Evolutionary conservation across 2,797 vertebrate species (phyloP).

Genomic region (Garrulus glandarius): DNA sequence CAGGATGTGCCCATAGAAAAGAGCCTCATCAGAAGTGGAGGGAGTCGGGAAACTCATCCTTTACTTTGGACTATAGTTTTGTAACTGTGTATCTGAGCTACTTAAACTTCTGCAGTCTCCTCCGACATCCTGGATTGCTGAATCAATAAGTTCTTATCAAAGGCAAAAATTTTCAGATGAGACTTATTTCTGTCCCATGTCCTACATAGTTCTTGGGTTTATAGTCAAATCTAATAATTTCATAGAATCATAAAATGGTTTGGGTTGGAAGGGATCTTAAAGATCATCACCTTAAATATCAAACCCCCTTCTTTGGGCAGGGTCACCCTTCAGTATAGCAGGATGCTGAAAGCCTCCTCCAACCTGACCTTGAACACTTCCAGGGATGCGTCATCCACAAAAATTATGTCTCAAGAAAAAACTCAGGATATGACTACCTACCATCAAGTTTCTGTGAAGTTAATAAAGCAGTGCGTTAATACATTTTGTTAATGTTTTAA

Average conservation of each 20-base stretch:
- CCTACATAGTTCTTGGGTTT: background rate
- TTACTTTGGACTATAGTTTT: background rate
- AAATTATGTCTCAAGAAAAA: background rate
- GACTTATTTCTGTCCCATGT: background rate
- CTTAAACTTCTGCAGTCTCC: background rate
- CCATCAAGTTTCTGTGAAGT: background rate
- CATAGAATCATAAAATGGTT: background rate
- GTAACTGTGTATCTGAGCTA: background rate
- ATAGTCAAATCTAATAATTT: background rate
- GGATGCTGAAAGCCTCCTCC: background rate
- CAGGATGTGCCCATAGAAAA: background rate
- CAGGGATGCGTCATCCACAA: background rate
- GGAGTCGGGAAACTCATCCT: background rate
- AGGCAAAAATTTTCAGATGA: background rate
- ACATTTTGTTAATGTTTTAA: background rate
- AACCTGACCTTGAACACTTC: background rate
- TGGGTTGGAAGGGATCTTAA: background rate
- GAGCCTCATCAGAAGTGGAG: background rate
- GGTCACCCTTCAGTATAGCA: background rate
- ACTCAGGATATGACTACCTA: background rate
- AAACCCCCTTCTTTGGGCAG: background rate
- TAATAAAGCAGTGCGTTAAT: background rate
- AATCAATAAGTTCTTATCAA: background rate
- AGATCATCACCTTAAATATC: background rate
- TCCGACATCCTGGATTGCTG: background rate